Conservation (phyloP, 1,140 invertebrate genomes). For the Pseudomyrmex cubaensis region DNA sequence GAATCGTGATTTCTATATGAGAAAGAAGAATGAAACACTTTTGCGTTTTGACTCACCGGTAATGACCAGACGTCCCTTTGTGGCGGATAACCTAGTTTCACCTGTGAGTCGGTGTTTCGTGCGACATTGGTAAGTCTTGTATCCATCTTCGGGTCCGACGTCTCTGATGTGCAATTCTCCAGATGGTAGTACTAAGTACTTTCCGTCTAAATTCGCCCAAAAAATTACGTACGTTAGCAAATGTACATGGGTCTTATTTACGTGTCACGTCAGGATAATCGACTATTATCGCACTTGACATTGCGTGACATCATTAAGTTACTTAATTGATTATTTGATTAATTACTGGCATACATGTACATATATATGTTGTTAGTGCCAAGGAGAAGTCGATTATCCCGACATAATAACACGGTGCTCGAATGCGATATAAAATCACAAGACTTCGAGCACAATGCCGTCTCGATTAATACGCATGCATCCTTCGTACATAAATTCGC, state of each 20-base stretch:
- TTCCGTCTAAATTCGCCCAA: slow-evolving; percentile 89
- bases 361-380: neutral
- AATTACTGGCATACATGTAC: slow-evolving; percentile 1
- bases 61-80: slow-evolving; percentile 97
- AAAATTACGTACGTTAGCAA: slow-evolving; percentile 52
- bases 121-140: slow-evolving; percentile 97
- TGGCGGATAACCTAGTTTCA: slow-evolving; percentile 96
- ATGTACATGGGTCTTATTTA: neutral
- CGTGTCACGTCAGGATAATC: slow-evolving; percentile 63
- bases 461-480: slow-evolving; percentile 69
- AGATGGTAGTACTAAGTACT: slow-evolving; percentile 96
- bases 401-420: slow-evolving; percentile 62
- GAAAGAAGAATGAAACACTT: slow-evolving; percentile 48
- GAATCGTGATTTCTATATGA: slow-evolving; percentile 70
- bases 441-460: slow-evolving; percentile 65
- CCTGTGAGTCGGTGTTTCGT: slow-evolving; percentile 97
- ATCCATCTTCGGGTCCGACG: slow-evolving; percentile 96
- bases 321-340: slow-evolving; percentile 47
- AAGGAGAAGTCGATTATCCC: slow-evolving; percentile 65
- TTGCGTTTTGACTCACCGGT: slow-evolving; percentile 91
- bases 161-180: slow-evolving; percentile 97
- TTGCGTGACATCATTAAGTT: slow-evolving; percentile 10
- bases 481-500: slow-evolving; percentile 55
- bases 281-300: slow-evolving; percentile 33
- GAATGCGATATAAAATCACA: slow-evolving; percentile 6